Conservation (phyloP, 2,888 invertebrate species). For the Scaptomyza tumidula region DNA sequence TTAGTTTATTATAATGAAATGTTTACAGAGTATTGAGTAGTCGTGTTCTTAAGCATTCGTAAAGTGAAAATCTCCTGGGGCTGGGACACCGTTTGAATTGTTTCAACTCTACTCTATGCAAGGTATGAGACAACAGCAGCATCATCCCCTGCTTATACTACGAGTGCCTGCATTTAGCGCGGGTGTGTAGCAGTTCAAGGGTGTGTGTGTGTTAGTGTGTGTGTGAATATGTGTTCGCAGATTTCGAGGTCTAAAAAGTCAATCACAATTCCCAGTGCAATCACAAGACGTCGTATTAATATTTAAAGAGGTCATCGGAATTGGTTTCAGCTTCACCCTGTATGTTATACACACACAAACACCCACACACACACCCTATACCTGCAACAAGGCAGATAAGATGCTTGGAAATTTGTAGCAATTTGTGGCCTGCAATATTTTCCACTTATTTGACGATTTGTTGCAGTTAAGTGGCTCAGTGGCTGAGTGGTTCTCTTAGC, state of each 20-base stretch:
- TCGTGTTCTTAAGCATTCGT: not conserved
- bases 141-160: not conserved
- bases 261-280: conserved; percentile 83
- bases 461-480: conserved; percentile 67
- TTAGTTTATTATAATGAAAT: not conserved
- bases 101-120: conserved; percentile 19
- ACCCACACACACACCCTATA: conserved; percentile 16
- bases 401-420: conserved; percentile 45
- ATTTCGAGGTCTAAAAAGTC: conserved; percentile 78
- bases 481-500: conserved; percentile 18
- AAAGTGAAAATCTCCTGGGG: conserved; percentile 56
- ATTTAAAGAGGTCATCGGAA: conserved; percentile 83
- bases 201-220: conserved; percentile 26
- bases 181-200: conserved; percentile 32
- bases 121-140: conserved; percentile 4
- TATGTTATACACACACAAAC: not conserved
- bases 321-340: conserved; percentile 55
- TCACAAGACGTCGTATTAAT: conserved; percentile 82
- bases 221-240: conserved; percentile 10
- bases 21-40: not conserved
- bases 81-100: conserved; percentile 60
- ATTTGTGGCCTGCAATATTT: conserved; percentile 77
- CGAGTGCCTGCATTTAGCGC: conserved; percentile 42
- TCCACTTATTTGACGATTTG: conserved; percentile 76
- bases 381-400: conserved; percentile 61